A percentile compares a stretch with the other conserved stretches of the same genome.
Evolutionary conservation across 2,797 vertebrate genomes (phyloP).

Genomic region (Enteromius trimaculatus): DNA sequence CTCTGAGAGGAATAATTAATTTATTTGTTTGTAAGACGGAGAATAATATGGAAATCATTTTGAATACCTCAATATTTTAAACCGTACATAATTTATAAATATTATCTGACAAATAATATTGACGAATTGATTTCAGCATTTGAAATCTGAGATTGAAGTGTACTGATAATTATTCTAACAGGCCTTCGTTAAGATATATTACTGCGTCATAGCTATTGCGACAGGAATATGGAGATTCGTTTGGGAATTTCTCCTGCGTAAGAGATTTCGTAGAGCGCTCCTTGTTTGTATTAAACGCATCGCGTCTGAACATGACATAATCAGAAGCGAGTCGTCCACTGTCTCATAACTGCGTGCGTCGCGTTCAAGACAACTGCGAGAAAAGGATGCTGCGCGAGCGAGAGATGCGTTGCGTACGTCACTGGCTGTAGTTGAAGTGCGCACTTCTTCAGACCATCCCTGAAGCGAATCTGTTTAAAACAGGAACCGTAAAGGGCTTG

Average conservation of each 20-base stretch:
- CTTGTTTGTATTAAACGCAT: not conserved
- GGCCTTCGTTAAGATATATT: constrained; percentile 67
- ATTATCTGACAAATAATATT: not conserved
- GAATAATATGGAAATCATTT: not conserved
- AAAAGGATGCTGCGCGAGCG: constrained; percentile 79
- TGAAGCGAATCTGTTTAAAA: not conserved
- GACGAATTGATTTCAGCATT: not conserved
- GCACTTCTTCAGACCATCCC: constrained; percentile 62
- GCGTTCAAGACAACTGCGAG: constrained; percentile 64
- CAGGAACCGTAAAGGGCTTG: not conserved
- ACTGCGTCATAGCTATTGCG: constrained; percentile 78
- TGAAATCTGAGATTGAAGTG: constrained; percentile 32
- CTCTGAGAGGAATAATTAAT: not conserved
- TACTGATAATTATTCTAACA: constrained; percentile 13
- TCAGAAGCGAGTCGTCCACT: not conserved
- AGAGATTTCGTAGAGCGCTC: constrained; percentile 13
- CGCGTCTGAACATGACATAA: not conserved
- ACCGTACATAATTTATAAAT: not conserved
- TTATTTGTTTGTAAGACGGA: not conserved
- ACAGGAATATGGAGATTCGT: constrained; percentile 63
- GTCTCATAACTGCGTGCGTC: constrained; percentile 59
- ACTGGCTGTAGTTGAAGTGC: constrained; percentile 70
- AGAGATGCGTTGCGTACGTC: constrained; percentile 69
- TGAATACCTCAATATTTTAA: not conserved
- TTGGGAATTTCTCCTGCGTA: constrained; percentile 72